These are phyloP conservation scores for Astyanax mexicanus DNA, from an alignment of 2,797 vertebrate genomes.

Conservation along the genomic window DNA sequence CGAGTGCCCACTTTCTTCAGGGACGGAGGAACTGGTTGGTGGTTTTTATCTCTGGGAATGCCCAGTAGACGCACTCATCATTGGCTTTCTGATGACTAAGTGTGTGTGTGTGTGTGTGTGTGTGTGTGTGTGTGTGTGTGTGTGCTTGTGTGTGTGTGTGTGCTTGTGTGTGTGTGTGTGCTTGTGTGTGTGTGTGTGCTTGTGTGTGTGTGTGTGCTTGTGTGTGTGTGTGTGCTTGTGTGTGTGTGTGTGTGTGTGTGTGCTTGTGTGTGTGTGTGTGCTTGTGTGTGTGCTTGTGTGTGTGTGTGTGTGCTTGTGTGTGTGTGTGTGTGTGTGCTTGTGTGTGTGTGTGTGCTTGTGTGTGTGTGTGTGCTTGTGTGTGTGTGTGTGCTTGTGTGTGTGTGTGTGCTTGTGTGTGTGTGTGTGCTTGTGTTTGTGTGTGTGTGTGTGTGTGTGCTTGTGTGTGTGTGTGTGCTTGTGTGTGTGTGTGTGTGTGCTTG, in stretches of 20 bases:
- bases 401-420: not conserved
- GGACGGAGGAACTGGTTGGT: not conserved
- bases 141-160: not conserved
- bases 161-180: not conserved
- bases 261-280: no score
- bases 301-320: not conserved
- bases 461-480: no score
- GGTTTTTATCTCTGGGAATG: conserved; percentile 2
- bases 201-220: not conserved
- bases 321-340: not conserved
- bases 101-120: not conserved
- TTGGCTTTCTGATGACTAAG: conserved; percentile 1
- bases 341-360: not conserved
- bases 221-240: not conserved
- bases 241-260: not conserved
- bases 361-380: not conserved
- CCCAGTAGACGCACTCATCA: not conserved
- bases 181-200: not conserved
- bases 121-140: not conserved
- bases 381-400: not conserved
- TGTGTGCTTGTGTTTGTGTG: not conserved
- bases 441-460: not conserved
- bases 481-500: not conserved
- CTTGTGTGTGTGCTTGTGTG: not conserved
- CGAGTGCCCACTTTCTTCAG: not conserved